Evolutionary conservation across 1,140 invertebrate species (phyloP), one percentile per base, ranked within the genome.

Genomic region (Hyles vespertilio): DNA sequence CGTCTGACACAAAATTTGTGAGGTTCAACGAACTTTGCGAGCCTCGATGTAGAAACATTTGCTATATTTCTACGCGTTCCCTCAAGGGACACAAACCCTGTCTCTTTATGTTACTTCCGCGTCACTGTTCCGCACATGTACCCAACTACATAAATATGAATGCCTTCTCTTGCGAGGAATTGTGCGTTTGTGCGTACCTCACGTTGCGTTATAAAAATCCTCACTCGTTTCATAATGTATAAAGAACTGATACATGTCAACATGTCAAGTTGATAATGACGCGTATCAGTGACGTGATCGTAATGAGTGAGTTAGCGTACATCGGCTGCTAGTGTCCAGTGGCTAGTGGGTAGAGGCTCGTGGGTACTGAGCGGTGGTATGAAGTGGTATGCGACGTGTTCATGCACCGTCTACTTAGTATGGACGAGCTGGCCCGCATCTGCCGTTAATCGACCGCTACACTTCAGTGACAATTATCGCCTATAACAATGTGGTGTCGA

Each of bases 381-480:
- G 22, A 49, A 40, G 40, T 56, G 56, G 63, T 63, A 66, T 69
- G 64, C 54, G 44, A 63, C 62, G 54, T 60, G 58, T 54, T 60
- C 59, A 49, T 51, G 64, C 59, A 34, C 33, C 45, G 33, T 47
- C 58, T 70, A 58, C 56, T 77, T 78, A 72, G 65, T 76, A 80
- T 77, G 75, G 69, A 61, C 49, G 58, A 66, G 68, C 59, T 52
- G 46, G 53, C 45, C 58, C 56, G 58, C 59, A 65, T 74, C 71
- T 74, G 77, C 83, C 84, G 83, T 88, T 88, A 86, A 86, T 82
- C 84, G 83, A 76, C 77, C 79, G 77, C 74, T 75, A 85, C 75
- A 75, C 65, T 79, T 77, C 65, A 67, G 58, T 65, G 69, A 82
- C 83, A 84, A 88, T 88, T 86, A 86, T 80, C 75, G 71, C 72